A percentile compares a stretch with the other conserved stretches of the same genome.
phyloP scores from a whole-genome alignment of 2,113 vertebrate genomes.

The Ploceus nigricollis region DNA sequence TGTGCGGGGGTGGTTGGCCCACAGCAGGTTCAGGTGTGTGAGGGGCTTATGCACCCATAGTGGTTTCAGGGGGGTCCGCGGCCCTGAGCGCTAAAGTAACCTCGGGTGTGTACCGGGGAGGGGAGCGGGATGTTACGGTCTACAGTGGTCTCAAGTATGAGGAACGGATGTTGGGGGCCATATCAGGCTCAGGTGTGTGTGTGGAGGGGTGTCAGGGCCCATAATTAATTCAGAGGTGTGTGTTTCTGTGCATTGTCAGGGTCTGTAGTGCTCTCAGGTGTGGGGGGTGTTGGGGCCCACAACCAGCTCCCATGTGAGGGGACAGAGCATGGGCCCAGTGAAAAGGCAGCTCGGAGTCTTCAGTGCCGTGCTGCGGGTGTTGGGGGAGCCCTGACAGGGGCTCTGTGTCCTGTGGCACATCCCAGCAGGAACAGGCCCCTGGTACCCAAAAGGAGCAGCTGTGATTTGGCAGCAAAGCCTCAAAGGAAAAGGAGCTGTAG shows the following conservation, averaged over 20 bases:
- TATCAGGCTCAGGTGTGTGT: not conserved
- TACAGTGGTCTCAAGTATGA: not conserved
- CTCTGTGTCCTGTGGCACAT: not conserved
- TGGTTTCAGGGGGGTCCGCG: not conserved
- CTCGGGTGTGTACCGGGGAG: not conserved
- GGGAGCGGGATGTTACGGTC: too few species aligned
- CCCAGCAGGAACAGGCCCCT: too few species aligned
- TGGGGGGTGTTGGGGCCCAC: accelerated
- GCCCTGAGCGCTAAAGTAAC: accelerated
- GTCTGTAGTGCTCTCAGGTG: accelerated
- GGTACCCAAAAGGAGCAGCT: not conserved
- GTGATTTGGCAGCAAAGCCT: not conserved
- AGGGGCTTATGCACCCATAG: accelerated
- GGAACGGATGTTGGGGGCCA: not conserved
- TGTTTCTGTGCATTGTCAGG: not conserved
- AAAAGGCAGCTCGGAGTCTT: not conserved
- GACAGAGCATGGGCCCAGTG: accelerated
- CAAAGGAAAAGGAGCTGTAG: not conserved
- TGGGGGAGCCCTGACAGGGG: accelerated
- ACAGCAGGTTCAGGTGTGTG: not conserved
- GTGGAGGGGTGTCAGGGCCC: too few species aligned
- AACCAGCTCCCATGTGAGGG: not conserved
- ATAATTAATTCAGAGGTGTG: not conserved
- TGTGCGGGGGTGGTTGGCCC: not conserved
- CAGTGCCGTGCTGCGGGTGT: too few species aligned